Percentiles rank a stretch among this genome's conserved stretches.
Conservation (phyloP, 2,797 vertebrate genomes). For the Vespertilio murinus region DNA sequence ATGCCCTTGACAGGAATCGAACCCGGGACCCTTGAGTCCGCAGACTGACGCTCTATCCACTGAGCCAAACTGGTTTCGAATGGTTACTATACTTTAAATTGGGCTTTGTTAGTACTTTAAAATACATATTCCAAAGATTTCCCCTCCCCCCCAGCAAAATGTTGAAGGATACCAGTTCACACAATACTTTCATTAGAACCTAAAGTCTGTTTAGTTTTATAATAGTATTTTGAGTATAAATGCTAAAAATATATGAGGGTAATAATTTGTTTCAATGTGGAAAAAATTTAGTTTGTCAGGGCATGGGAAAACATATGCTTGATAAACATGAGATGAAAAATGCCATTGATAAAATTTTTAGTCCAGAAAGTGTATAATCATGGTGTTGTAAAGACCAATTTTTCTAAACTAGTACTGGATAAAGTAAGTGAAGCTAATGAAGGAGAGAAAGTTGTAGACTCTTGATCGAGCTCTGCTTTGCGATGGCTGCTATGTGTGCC, state of each 20-base stretch:
- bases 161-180: background rate
- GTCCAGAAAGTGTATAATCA: background rate
- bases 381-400: background rate
- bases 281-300: background rate
- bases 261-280: constrained; percentile 35
- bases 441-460: background rate
- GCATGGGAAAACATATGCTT: background rate
- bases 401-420: background rate
- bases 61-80: too few species aligned
- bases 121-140: constrained; percentile 11
- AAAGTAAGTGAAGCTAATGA: background rate
- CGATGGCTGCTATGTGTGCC: background rate
- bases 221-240: constrained; percentile 15
- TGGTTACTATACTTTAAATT: background rate
- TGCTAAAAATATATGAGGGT: constrained; percentile 15
- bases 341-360: background rate
- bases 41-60: too few species aligned
- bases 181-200: constrained; percentile 4
- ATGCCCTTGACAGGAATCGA: too few species aligned
- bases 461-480: background rate
- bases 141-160: background rate
- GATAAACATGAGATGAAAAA: background rate
- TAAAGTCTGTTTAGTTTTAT: constrained; percentile 30
- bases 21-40: too few species aligned
- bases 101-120: constrained; percentile 22